These are phyloP conservation scores for Hydrozoanthus gracilis DNA, from an alignment of 92 coral and sea anemone genomes.

Conservation along the genomic window DNA sequence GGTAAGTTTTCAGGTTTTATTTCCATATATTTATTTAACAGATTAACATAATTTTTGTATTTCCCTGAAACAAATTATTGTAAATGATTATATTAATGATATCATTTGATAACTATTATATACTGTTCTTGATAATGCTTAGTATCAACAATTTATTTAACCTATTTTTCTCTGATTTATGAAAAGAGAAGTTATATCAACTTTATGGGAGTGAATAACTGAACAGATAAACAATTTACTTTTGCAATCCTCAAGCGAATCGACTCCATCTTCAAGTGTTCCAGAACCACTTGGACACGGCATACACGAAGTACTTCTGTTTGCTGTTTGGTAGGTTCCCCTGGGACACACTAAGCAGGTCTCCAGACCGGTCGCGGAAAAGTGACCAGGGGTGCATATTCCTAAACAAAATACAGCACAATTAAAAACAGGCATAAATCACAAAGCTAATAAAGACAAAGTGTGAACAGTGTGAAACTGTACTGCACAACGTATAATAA, in stretches of 20 bases:
- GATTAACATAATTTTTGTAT: no score
- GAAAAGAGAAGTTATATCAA: no score
- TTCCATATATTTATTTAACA: no score
- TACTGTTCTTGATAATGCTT: no score
- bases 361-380: constrained; percentile 73
- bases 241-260: constrained; percentile 70
- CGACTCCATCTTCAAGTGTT: constrained; percentile 54
- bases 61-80: no score
- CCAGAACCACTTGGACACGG: constrained; percentile 74
- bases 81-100: no score
- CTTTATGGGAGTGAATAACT: neutral
- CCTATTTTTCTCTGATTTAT: no score
- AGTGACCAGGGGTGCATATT: constrained; percentile 69
- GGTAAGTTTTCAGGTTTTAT: no score
- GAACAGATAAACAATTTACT: constrained; percentile 27
- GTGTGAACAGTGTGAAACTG: no score
- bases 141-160: no score
- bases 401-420: constrained; percentile 27
- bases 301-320: constrained; percentile 68
- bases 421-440: neutral
- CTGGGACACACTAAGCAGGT: constrained; percentile 76
- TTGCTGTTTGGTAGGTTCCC: constrained; percentile 73
- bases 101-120: no score
- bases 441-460: neutral
- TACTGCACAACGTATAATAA: no score